Conservation (phyloP, 2,113 vertebrate species). For the Drymodes brunneopygia region DNA sequence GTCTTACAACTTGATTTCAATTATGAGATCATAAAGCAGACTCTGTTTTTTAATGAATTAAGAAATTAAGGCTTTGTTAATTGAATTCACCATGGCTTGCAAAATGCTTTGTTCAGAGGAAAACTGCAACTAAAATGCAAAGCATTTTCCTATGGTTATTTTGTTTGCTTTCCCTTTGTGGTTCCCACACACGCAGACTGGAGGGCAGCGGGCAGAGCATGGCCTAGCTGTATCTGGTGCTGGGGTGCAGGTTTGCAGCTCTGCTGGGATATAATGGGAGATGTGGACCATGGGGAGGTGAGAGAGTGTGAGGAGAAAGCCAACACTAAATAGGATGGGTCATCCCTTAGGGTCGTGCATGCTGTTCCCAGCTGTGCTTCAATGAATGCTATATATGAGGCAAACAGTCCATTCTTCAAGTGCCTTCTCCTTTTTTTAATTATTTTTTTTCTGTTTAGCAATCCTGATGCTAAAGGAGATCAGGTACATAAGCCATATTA, state of each 20-base stretch:
- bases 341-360: accelerated
- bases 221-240: not conserved
- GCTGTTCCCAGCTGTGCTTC: not conserved
- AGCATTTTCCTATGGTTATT: not conserved
- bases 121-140: not conserved
- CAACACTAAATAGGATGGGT: not conserved
- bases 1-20: not conserved
- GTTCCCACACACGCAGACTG: not conserved
- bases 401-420: not conserved
- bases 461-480: not conserved
- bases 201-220: not conserved
- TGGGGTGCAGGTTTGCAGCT: not conserved
- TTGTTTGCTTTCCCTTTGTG: not conserved
- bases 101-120: not conserved
- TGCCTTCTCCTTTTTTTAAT: not conserved
- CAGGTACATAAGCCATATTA: not conserved
- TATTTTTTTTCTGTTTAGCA: not conserved
- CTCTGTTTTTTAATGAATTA: constrained; percentile 11
- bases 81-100: not conserved
- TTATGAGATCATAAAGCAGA: not conserved
- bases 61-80: not conserved
- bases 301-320: not conserved
- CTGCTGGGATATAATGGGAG: not conserved
- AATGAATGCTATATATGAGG: not conserved
- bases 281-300: not conserved